These are phyloP conservation scores for Drosophila dives DNA, from an alignment of 2,888 invertebrate species.

Conservation along the genomic window DNA sequence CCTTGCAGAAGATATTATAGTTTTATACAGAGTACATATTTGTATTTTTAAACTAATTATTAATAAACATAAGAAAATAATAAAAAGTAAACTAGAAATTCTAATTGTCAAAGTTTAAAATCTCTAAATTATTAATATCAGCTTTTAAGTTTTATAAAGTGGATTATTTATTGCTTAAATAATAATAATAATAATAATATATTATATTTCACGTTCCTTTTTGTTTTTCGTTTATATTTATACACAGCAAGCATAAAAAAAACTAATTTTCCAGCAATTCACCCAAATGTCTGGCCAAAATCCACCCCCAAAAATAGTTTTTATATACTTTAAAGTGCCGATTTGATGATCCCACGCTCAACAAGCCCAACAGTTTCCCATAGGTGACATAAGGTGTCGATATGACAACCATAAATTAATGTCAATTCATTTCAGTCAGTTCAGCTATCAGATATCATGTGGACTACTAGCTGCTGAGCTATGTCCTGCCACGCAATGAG, in stretches of 20 bases:
- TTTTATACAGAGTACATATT: too few relatives aligned
- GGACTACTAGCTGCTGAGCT: background rate
- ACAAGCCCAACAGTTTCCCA: background rate
- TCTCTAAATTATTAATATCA: too few relatives aligned
- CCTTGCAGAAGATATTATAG: too few relatives aligned
- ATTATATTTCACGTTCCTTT: too few relatives aligned
- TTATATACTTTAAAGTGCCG: constrained; percentile 17
- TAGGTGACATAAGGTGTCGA: constrained; percentile 57
- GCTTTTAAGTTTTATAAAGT: too few relatives aligned
- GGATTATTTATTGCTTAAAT: too few relatives aligned
- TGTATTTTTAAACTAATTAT: too few relatives aligned
- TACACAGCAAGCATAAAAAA: background rate
- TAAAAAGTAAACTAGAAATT: too few relatives aligned
- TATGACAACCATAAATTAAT: constrained; percentile 52
- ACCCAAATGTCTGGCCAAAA: background rate
- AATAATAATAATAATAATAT: too few relatives aligned
- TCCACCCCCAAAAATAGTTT: background rate
- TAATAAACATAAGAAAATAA: too few relatives aligned
- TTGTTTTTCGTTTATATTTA: background rate
- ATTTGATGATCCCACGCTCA: constrained; percentile 38
- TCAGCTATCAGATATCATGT: constrained; percentile 23
- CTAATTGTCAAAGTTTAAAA: too few relatives aligned
- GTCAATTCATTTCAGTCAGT: constrained; percentile 24
- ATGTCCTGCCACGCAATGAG: constrained; percentile 29
- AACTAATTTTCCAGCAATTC: background rate